Evolutionary conservation across 2,888 invertebrate species (phyloP).

Genomic region (Hermaeophaga mercurialis): DNA sequence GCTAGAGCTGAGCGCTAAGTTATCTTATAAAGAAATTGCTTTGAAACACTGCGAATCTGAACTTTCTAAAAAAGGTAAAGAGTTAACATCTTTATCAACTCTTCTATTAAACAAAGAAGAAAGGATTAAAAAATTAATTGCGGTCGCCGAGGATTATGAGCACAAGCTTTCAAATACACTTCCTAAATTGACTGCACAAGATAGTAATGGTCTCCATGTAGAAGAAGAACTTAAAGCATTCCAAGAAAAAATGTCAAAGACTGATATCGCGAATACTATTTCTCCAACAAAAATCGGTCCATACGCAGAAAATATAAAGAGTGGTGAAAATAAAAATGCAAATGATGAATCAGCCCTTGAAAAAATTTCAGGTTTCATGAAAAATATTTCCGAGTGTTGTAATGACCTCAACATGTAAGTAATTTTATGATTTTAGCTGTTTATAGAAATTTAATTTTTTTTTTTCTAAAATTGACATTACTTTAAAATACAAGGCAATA

Average conservation of each 20-base stretch:
- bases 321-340: neutral
- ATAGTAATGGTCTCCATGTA: conserved; percentile 9
- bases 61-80: neutral
- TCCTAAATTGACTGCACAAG: conserved; percentile 18
- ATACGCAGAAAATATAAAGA: neutral
- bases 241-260: conserved; percentile 11
- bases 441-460: too few relatives aligned
- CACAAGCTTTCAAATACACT: conserved; percentile 10
- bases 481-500: too few relatives aligned
- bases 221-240: conserved; percentile 22
- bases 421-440: too few relatives aligned
- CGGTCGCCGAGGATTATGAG: conserved; percentile 10
- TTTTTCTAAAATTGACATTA: too few relatives aligned
- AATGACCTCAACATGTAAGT: conserved; percentile 30
- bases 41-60: neutral
- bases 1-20: neutral
- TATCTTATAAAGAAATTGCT: neutral
- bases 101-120: conserved; percentile 18
- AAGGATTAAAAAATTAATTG: conserved; percentile 9
- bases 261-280: neutral
- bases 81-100: neutral
- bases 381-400: conserved; percentile 18
- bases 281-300: too few relatives aligned
- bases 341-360: conserved; percentile 4
- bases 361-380: conserved; percentile 12